These are phyloP conservation scores for Drosophila subpulchrella DNA, from an alignment of 1,140 invertebrate genomes.

Conservation along the genomic window DNA sequence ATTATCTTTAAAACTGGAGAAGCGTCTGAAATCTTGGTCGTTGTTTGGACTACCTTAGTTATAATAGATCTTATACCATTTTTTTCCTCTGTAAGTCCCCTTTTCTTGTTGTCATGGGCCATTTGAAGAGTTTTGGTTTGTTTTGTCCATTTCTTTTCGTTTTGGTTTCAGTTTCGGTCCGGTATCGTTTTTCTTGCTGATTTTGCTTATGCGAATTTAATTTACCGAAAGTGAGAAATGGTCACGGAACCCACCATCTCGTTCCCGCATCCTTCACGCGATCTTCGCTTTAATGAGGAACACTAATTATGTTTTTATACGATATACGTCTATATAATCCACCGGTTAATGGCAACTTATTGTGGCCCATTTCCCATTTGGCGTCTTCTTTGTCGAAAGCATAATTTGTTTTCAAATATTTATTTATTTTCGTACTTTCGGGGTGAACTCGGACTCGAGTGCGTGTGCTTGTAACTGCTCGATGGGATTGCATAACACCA, in stretches of 20 bases:
- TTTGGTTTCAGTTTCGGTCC: conserved; percentile 1
- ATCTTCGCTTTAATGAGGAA: conserved; percentile 7
- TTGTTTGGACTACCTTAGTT: too few species aligned
- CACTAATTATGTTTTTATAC: conserved; percentile 37
- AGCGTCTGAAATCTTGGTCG: too few species aligned
- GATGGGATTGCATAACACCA: conserved; percentile 29
- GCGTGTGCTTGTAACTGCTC: conserved; percentile 1
- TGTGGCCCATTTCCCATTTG: conserved; percentile 8
- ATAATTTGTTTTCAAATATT: conserved; percentile 60
- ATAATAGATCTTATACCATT: neutral
- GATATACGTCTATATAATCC: conserved; percentile 32
- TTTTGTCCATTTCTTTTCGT: conserved; percentile 16
- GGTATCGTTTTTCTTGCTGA: conserved; percentile 38
- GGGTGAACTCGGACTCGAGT: neutral
- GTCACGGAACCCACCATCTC: conserved; percentile 9
- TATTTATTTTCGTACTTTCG: conserved; percentile 12
- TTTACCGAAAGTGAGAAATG: conserved; percentile 50
- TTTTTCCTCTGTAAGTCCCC: neutral
- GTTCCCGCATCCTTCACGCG: conserved; percentile 32
- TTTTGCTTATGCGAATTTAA: conserved; percentile 62
- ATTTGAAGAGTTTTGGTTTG: conserved; percentile 40
- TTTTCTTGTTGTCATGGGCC: conserved; percentile 25
- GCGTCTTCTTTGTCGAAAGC: neutral
- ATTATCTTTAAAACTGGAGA: too few species aligned
- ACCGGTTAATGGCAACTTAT: conserved; percentile 36